These are phyloP conservation scores for Oscheius myriophilus DNA, from an alignment of 2,888 invertebrate genomes.

Conservation along the genomic window DNA sequence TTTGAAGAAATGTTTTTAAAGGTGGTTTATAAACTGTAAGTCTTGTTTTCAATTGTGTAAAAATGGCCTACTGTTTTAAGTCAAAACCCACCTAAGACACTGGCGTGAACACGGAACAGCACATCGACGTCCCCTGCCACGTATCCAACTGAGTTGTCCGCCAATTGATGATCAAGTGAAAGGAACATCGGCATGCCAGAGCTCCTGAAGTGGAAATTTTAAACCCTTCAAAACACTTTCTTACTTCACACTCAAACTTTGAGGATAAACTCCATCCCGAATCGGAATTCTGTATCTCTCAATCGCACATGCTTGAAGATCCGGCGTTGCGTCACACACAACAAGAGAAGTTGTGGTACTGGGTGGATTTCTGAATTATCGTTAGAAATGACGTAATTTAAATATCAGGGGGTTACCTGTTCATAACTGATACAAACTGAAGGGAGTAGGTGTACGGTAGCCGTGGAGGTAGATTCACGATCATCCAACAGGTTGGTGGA, in stretches of 20 bases:
- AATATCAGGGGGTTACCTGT: constrained; percentile 8
- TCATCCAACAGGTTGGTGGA: constrained; percentile 65
- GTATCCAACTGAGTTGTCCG: constrained; percentile 49
- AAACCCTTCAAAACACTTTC: constrained; percentile 13
- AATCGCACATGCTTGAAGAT: constrained; percentile 36
- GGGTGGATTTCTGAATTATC: constrained; percentile 49
- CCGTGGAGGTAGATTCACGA: constrained; percentile 62
- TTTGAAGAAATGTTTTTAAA: too few relatives aligned
- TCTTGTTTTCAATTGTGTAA: too few relatives aligned
- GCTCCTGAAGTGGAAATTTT: constrained; percentile 36
- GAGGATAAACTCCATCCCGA: constrained; percentile 62
- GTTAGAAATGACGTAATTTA: not conserved
- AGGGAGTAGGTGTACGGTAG: constrained; percentile 69
- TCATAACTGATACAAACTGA: constrained; percentile 64
- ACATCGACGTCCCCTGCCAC: constrained; percentile 63
- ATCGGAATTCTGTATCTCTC: constrained; percentile 58
- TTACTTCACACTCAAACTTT: constrained; percentile 60
- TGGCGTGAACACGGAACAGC: constrained; percentile 66
- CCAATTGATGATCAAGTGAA: constrained; percentile 54
- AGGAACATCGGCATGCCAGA: constrained; percentile 60
- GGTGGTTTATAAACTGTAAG: too few relatives aligned
- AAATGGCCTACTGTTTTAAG: not conserved
- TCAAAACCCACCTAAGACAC: constrained; percentile 53
- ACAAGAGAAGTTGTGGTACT: constrained; percentile 34
- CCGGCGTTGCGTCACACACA: constrained; percentile 42